Evolutionary conservation across 2,797 vertebrate genomes (phyloP), one percentile per base, ranked within the genome.

Genomic region (Tapirus indicus): DNA sequence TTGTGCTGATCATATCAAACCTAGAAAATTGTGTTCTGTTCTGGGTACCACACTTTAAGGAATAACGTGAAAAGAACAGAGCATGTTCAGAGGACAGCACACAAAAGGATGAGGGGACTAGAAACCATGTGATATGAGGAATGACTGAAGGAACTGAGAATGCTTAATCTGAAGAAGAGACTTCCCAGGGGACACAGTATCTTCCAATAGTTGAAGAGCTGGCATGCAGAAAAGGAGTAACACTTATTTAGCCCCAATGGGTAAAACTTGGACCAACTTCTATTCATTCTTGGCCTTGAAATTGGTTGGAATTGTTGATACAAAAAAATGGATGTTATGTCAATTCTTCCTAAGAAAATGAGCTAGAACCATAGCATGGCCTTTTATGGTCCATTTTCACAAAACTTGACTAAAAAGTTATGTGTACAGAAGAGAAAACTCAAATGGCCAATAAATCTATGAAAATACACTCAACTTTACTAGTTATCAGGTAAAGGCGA

Each of bases 61-160:
- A 97, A 95, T 90, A 82, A 89, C 60, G 86, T n/a, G 41, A 82
- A 92, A 94, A 90, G 14, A 92, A 95, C 0, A 95, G 60, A 92
- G n/a, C 23, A 94, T 66, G 29, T 90, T 97, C 54, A 64, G 49
- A 97, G 29, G 47, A 60, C 23, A 82, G 35, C 38, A 90, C 16
- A 85, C 62, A 90, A 85, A 89, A 95, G 41, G 27, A 69, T 77
- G 38, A 96, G 60, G 14, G 20, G 38, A 86, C 68, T 75, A 85
- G 77, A 97, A 91, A 75, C 64, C 71, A 95, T 2, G 6, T 38
- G 92, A 83, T 44, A 95, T 62, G 27, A 92, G 6, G 41, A 94
- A 92, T 32, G n/a, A 89, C 38, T 95, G 29, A 82, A 75, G 6
- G 7, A 93, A 86, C 47, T 60, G 25, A 84, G 44, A 95, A 78